Conservation (phyloP, 2,888 invertebrate genomes). For the Erannis defoliaria region DNA sequence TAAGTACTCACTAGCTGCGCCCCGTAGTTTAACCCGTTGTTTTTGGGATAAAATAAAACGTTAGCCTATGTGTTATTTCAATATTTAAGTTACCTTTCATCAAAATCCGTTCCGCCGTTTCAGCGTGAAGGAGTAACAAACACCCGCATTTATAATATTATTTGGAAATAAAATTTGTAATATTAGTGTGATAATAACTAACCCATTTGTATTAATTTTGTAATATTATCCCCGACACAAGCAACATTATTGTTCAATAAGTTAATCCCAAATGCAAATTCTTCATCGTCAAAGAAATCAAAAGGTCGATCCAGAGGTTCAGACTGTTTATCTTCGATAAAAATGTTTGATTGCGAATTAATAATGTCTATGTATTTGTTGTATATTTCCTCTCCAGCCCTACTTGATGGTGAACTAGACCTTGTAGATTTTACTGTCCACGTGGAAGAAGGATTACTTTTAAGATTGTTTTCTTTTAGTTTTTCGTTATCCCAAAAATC, state of each 20-base stretch:
- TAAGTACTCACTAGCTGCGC: no score
- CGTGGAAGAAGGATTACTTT: slow-evolving; percentile 48
- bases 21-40: no score
- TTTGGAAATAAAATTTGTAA: no score
- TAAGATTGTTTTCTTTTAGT: slow-evolving; percentile 45
- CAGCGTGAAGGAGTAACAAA: no score
- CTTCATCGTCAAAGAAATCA: slow-evolving; percentile 79
- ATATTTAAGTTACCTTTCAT: no score
- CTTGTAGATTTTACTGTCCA: slow-evolving; percentile 60
- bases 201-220: slow-evolving; percentile 80
- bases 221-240: slow-evolving; percentile 77
- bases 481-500: slow-evolving; percentile 56
- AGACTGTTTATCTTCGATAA: slow-evolving; percentile 58
- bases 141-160: no score
- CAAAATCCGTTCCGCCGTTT: no score
- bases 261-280: slow-evolving; percentile 79
- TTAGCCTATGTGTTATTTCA: no score
- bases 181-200: slow-evolving; percentile 33
- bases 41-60: no score
- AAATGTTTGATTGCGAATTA: slow-evolving; percentile 68
- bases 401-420: slow-evolving; percentile 59
- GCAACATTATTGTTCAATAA: slow-evolving; percentile 79
- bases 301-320: slow-evolving; percentile 72
- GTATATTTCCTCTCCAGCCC: slow-evolving; percentile 66
- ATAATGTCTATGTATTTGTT: slow-evolving; percentile 73